Evolutionary conservation across 1,140 invertebrate species (phyloP), one percentile per base, ranked within the genome.

Genomic region (Globodera ellingtonae): DNA sequence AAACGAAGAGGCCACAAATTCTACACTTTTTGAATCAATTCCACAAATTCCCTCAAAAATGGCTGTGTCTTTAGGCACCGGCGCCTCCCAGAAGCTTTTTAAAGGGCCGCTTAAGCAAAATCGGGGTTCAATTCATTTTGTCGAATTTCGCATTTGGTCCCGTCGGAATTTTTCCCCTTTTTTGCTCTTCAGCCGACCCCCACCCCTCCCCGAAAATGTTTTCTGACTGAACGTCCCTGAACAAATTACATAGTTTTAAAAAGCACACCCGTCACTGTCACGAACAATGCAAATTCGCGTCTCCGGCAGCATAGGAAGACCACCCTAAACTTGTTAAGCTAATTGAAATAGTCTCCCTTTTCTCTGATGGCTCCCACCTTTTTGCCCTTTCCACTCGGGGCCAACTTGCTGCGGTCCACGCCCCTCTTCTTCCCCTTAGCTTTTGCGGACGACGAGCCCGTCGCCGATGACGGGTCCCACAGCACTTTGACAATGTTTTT

Each of bases 281-380:
- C 52, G 75, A 21, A 84, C 75, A 15, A 79, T 70, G 52, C 83
- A 84, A 44, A 84, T 56, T 48, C 77, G 80, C 24, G 80, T 82
- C 24, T 84, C 75, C 21, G 75, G 75, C n/a, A 48, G 48, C 65
- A 79, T 35, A 18, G 62, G 21, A 71, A 80, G 79, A 67, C 74
- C 73, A 44, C 79, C 78, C 78, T 79, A 50, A 75, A 79, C 47
- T 72, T 2, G 6, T 50, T 74, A 75, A 56, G 18, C 15, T 74
- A 18, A 15, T 74, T 6, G 18, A 48, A 56, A 18, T 18, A 74
- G 15, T 75, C 9, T 2, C 6, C n/a, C n/a, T n/a, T 18, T 71
- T 79, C 21, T 24, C n/a, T 79, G 9, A 13, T 52, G 66, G 35
- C 35, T 35, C 35, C 35, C 35, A 35, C 80, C 52, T 81, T 81